phyloP scores from a whole-genome alignment of 1,140 invertebrate species.

The Bombus superbus region DNA sequence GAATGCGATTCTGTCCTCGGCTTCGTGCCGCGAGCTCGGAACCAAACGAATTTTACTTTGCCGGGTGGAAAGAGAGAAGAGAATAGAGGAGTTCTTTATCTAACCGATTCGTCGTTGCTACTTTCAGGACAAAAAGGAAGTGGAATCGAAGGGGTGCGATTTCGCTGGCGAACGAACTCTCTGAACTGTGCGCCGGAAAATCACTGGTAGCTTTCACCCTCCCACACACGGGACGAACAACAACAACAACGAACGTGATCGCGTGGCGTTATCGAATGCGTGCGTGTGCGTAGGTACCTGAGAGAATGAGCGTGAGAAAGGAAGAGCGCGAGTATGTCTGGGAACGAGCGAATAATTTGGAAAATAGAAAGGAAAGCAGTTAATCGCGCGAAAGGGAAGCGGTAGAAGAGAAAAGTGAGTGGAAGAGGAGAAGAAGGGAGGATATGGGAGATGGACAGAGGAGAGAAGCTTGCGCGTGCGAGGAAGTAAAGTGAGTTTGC shows the following conservation, averaged over 20 bases:
- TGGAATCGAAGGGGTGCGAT: conserved; percentile 67
- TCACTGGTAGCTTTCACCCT: conserved; percentile 45
- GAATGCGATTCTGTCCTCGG: neutral
- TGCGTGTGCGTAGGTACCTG: conserved; percentile 36
- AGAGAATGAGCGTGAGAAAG: neutral
- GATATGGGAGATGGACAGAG: neutral
- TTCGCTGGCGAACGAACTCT: conserved; percentile 48
- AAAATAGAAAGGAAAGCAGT: neutral
- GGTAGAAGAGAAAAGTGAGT: neutral
- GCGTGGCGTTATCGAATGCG: conserved; percentile 58
- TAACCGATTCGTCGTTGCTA: conserved; percentile 36
- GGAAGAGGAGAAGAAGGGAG: neutral
- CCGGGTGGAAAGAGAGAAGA: neutral
- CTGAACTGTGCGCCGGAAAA: conserved; percentile 24
- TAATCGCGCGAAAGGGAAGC: neutral
- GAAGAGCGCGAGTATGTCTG: conserved; percentile 15
- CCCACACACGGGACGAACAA: conserved; percentile 36
- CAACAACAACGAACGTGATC: conserved; percentile 67
- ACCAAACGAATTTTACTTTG: neutral
- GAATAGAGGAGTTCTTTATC: neutral
- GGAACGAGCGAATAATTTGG: neutral
- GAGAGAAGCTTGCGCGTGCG: conserved; percentile 28
- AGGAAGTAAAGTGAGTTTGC: conserved; percentile 66
- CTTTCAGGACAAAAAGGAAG: conserved; percentile 62
- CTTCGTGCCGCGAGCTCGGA: neutral